Base-by-base conservation (phyloP, 2,797 vertebrate species). In the Crenichthys baileyi region DNA sequence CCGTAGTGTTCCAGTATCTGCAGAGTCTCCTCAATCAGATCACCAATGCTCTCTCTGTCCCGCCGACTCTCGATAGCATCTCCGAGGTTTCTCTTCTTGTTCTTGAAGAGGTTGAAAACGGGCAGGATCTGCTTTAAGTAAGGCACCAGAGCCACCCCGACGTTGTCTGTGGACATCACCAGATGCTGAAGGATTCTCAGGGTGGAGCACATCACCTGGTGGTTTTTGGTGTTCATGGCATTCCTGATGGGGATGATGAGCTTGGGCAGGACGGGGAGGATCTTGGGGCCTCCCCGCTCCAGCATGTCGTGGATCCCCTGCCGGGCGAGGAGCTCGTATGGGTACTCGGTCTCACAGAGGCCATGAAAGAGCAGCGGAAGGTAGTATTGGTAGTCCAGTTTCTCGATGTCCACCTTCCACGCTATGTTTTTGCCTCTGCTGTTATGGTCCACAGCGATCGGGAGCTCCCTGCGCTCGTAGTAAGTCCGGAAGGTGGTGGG, bases 121-220 rank as follows among this genome's bases (percentile, higher is more conserved):
- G 96, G 96, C 16, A 99, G 97, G 90, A 99, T 97, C 91, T 98
- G 97, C 1, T 97, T 95, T 92, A 97, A 99, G 93, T 99, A 98
- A 3, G 97, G 97, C 82, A 98, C 97, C 92, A 99, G 88, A 0
- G 94, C 89, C 71, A 94, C 90, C 6, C 95, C 95, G 75, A 95
- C 92, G 88, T 94, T 95, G 48, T 98, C 97, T 13, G 95, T 96
- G 2, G 97, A 99, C 55, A 96, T 90, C 73, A 98, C 97, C 94
- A 99, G 95, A 87, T 98, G 97, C 95, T 99, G 98, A 70, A 98
- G 93, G 89, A 97, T 92, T 91, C 98, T 99, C 79, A 99, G 93
- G 0, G 97, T 98, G 89, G 95, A 96, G 81, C 97, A 98, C 87
- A 99, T 97, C 90, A 99, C 95, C 90, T 96, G 95, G 0, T 94